phyloP scores from a whole-genome alignment of 2,113 vertebrate species.

The Eleginops maclovinus region DNA sequence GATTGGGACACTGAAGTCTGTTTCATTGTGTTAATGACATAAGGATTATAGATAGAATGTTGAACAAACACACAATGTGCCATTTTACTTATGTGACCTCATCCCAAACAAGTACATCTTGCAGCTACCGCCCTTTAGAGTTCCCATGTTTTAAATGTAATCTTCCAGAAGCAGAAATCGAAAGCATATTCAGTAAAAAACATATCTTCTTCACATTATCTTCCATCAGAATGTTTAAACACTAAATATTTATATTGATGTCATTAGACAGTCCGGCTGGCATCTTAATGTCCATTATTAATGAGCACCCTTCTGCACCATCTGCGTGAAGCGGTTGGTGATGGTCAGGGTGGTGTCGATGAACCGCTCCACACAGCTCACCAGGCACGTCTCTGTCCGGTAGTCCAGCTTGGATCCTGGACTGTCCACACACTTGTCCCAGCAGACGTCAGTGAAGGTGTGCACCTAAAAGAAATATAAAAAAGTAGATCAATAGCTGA shows the following conservation, averaged over 20 bases:
- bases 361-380: constrained; percentile 92
- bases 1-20: no score
- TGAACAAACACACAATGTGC: neutral
- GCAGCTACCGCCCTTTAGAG: neutral
- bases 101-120: neutral
- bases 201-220: constrained; percentile 6
- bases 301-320: constrained; percentile 90
- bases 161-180: neutral
- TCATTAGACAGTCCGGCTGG: neutral
- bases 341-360: constrained; percentile 91
- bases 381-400: constrained; percentile 89
- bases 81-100: constrained; percentile 8
- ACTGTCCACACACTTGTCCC: constrained; percentile 93
- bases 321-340: constrained; percentile 92
- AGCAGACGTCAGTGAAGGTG: constrained; percentile 92
- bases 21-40: neutral
- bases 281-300: constrained; percentile 48
- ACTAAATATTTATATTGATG: neutral
- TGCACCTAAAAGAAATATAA: constrained; percentile 84
- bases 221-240: neutral
- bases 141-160: no score
- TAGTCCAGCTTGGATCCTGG: constrained; percentile 89
- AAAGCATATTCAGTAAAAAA: neutral
- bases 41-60: neutral
- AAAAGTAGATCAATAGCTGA: neutral